Evolutionary conservation across 2,797 vertebrate species (phyloP).

Genomic region (Remorina albescens): DNA sequence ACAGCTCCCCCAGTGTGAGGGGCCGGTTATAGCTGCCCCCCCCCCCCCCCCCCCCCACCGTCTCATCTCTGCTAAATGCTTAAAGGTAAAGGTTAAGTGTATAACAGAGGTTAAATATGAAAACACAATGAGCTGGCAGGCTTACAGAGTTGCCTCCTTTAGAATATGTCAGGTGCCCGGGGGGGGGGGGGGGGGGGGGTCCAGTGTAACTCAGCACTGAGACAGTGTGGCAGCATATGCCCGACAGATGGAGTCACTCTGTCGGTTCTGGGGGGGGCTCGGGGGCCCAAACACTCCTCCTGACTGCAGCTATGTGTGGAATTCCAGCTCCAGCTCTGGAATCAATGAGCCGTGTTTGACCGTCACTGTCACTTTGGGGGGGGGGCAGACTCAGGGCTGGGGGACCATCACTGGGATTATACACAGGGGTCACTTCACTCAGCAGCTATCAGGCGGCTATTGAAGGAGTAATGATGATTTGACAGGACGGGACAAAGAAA

Average conservation of each 20-base stretch:
- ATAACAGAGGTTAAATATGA: constrained; percentile 80
- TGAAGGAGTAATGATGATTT: constrained; percentile 23
- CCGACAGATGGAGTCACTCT: constrained; percentile 74
- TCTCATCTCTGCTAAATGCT: constrained; percentile 67
- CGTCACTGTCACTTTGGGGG: constrained; percentile 39
- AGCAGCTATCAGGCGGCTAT: constrained; percentile 27
- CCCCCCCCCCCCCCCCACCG: constrained; percentile 1
- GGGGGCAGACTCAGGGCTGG: too few relatives aligned
- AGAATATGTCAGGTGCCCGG: constrained; percentile 71
- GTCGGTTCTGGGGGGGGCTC: constrained; percentile 55
- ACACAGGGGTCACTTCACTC: constrained; percentile 39
- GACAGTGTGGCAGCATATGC: constrained; percentile 72
- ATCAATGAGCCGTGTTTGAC: constrained; percentile 48
- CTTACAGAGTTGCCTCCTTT: constrained; percentile 72
- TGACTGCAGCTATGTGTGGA: constrained; percentile 68
- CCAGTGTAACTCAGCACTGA: constrained; percentile 59
- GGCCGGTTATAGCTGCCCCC: constrained; percentile 51
- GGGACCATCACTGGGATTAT: constrained; percentile 43
- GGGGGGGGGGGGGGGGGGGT: constrained; percentile 39
- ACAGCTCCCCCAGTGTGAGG: constrained; percentile 52
- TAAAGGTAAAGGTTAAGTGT: constrained; percentile 81
- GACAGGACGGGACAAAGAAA: constrained; percentile 1
- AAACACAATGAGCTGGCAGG: constrained; percentile 73
- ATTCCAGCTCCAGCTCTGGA: constrained; percentile 52
- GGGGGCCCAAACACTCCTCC: constrained; percentile 64